Percentiles rank a stretch among this genome's conserved stretches.
These are phyloP conservation scores for Lepidocyrtinus sp. DNA, from an alignment of 2,888 invertebrate species.

Conservation along the genomic window DNA sequence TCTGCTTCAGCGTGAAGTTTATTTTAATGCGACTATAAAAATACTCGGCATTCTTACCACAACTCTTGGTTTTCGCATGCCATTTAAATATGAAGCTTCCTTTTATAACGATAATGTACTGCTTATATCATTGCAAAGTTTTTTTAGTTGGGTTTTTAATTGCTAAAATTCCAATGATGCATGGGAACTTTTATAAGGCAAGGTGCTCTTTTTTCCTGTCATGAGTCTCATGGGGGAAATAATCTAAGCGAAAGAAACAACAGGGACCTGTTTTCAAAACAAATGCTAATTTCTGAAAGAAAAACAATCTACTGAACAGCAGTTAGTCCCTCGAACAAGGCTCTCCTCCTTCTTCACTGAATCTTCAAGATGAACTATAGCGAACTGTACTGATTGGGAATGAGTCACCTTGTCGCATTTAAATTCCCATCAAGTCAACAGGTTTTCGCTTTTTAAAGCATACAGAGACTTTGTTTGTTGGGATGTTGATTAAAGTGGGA, in stretches of 20 bases:
- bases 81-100: too few relatives aligned
- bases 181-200: too few relatives aligned
- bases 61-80: too few relatives aligned
- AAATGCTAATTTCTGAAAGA: not conserved
- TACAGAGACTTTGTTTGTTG: not conserved
- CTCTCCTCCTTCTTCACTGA: not conserved
- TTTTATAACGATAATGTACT: too few relatives aligned
- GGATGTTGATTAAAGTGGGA: not conserved
- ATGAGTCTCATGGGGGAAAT: not conserved
- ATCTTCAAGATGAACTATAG: slow-evolving; percentile 2
- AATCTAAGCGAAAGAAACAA: not conserved
- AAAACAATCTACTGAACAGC: too few relatives aligned
- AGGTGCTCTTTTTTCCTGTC: too few relatives aligned
- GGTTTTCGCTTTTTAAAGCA: not conserved
- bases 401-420: not conserved
- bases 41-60: too few relatives aligned
- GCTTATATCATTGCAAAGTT: too few relatives aligned
- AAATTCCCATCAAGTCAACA: not conserved
- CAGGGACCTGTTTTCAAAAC: not conserved
- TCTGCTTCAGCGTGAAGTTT: not conserved
- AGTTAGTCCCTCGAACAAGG: not conserved
- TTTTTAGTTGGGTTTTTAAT: too few relatives aligned
- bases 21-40: not conserved
- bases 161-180: not conserved
- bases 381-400: not conserved